Percentiles rank a stretch among this genome's conserved stretches.
phyloP scores from a whole-genome alignment of 2,797 vertebrate species.

The Zenarchopterus dispar region DNA sequence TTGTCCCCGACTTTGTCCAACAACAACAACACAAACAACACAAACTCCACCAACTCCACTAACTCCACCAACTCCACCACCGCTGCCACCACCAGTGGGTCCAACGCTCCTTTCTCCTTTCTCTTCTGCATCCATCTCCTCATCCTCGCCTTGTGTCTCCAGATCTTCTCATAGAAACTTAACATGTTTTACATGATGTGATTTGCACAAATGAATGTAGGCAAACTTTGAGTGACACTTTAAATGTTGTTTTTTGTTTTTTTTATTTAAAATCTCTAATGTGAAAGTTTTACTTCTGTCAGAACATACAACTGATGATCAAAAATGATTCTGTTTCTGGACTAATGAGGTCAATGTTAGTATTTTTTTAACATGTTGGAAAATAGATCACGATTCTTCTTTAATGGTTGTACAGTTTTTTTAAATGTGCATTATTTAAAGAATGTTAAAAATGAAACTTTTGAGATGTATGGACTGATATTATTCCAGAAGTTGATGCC shows the following conservation, averaged over 20 bases:
- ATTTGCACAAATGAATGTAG: background rate
- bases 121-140: constrained; percentile 9
- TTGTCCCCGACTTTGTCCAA: constrained; percentile 14
- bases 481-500: no score
- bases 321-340: background rate
- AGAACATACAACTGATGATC: no score
- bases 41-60: background rate
- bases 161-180: constrained; percentile 11
- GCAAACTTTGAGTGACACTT: background rate
- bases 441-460: no score
- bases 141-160: background rate
- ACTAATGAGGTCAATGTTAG: background rate
- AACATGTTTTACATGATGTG: background rate
- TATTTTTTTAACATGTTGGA: no score
- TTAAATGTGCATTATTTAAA: no score
- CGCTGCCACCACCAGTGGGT: rapidly evolving
- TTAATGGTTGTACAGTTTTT: no score
- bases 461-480: no score
- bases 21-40: background rate
- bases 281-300: no score
- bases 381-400: no score
- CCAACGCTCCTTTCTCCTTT: background rate
- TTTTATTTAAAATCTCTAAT: no score
- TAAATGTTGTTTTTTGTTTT: background rate
- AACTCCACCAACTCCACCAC: background rate